Evolutionary conservation across 1,140 invertebrate genomes (phyloP), one percentile per base, ranked within the genome.

Genomic region (Diorhabda elongata): DNA sequence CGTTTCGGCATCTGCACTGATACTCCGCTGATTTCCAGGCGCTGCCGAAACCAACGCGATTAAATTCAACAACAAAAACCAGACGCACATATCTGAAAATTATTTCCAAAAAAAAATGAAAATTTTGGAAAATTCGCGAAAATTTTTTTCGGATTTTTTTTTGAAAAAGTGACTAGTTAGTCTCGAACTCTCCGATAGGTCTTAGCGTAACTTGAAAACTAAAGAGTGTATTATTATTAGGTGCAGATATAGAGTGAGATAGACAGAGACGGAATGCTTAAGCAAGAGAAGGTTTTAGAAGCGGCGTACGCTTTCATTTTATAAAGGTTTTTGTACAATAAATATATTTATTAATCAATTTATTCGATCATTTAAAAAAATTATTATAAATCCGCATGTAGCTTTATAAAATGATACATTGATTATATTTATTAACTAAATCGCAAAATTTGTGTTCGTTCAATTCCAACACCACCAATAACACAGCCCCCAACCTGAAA

Each of bases 221-320:
- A 62, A 52, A 62, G 42, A 62, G 61, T 62, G 61, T 42, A 62
- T 26, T 44, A 62, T 62, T 62, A 62, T 62, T 62, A 62, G 61
- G 61, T 44, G 61, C 42, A 42, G 44, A 42, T 62, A n/a, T 62
- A 62, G 61, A 62, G 61, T 44, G 42, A 44, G 61, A 62, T 44
- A 44, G 61, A 62, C 42, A 44, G 61, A 44, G 61, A 62, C n/a
- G n/a, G 44, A 44, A 8, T 8, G n/a, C n/a, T 8, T 52, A 52
- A 52, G 47, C 47, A n/a, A 52, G 47, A 52, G 47, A 52, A 52
- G 47, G 47, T 52, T 52, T 52, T 8, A 52, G 47, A 2, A 52
- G n/a, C n/a, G 47, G 47, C 47, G 47, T 52, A 52, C 26, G 26
- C 26, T 26, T 26, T 26, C 26, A 26, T 26, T 26, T 26, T 26